Base-by-base conservation (phyloP, 2,797 vertebrate genomes). In the Melopsittacus undulatus region DNA sequence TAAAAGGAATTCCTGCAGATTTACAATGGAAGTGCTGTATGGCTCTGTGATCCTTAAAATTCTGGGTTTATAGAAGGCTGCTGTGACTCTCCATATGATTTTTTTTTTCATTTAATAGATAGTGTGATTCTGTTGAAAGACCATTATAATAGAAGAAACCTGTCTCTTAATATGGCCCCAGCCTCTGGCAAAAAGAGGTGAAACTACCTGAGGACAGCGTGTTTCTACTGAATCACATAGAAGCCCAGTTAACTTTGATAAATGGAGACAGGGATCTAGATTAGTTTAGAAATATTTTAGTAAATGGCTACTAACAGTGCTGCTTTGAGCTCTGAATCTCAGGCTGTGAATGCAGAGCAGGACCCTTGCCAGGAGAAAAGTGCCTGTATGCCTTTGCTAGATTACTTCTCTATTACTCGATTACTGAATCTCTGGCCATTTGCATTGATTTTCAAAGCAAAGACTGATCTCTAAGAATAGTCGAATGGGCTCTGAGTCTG, bases 141-240 rank as follows among this genome's bases (percentile, higher is more conserved):
- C 6, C 3, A 17, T 46, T 46, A 7, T 10, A 36, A 10, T 13
- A 36, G 18, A 82, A 74, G 20, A 81, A 88, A 70, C 8, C 18
- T 18, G 12, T 30, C 36, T 72, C n/a, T 40, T 34, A 30, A 34
- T 12, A 9, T 8, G 10, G 5, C 23, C 48, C 7, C 54, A 66
- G 17, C 13, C 5, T 52, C 45, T 83, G 56, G n/a, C 12, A 78
- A 2, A 34, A 38, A 30, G 42, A 74, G 34, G 32, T 4, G 14
- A 34, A 66, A 23, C 11, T 11, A 24, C 49, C 42, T 8, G 48
- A 68, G 32, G 12, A 52, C 7, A 8, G 3, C 3, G 1, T 0
- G 0, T 52, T 49, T 45, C 66, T 78, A 0, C 2, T 23, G 57
- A 61, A 21, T 34, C 1, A 0, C 0, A 0, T 29, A 22, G 70